phyloP scores from a whole-genome alignment of 2,113 vertebrate genomes.

The Bufo bufo region DNA sequence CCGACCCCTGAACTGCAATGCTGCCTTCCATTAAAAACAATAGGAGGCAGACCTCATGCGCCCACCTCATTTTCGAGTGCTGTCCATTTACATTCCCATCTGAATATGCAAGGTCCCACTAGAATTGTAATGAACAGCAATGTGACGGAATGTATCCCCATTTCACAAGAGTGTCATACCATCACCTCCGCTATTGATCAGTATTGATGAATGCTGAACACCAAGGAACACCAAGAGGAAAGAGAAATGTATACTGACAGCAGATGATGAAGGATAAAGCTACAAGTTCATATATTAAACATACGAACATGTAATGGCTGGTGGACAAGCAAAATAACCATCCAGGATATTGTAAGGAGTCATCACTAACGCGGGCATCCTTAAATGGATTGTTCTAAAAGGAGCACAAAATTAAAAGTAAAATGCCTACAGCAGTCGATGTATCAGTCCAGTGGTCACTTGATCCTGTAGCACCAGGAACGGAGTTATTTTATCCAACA shows the following conservation, averaged over 20 bases:
- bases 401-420: too few relatives aligned
- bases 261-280: neutral
- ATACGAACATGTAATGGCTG: neutral
- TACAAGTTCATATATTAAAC: neutral
- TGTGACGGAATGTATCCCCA: neutral
- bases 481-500: too few relatives aligned
- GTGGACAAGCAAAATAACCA: neutral
- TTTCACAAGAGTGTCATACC: conserved; percentile 9
- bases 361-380: too few relatives aligned
- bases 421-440: too few relatives aligned
- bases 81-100: neutral
- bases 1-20: too few relatives aligned
- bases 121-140: neutral
- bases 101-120: neutral
- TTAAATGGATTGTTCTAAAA: too few relatives aligned
- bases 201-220: neutral
- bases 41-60: too few relatives aligned
- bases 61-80: neutral
- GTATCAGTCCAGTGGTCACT: too few relatives aligned
- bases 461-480: too few relatives aligned
- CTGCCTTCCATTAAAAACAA: too few relatives aligned
- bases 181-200: conserved; percentile 16
- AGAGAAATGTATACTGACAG: neutral
- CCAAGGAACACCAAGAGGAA: conserved; percentile 3
- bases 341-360: neutral